A percentile compares a stretch with the other conserved stretches of the same genome.
phyloP scores from a whole-genome alignment of 2,888 invertebrate genomes.

The Drosophila birchii region DNA sequence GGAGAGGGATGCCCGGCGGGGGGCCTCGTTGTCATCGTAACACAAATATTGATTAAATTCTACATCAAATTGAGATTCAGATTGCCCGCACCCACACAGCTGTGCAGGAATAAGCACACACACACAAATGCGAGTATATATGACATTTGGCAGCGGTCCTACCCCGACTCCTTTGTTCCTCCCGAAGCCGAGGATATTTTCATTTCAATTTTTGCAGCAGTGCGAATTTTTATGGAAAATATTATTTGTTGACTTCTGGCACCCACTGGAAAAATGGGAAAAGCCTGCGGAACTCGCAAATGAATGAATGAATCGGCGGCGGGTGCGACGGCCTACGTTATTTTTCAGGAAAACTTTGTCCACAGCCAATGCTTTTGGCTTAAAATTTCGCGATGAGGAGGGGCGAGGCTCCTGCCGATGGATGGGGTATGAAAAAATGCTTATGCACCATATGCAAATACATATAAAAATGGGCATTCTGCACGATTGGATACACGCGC shows the following conservation, averaged over 20 bases:
- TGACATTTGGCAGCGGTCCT: constrained; percentile 19
- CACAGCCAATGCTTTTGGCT: constrained; percentile 49
- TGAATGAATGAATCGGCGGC: constrained; percentile 43
- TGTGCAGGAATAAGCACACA: constrained; percentile 9
- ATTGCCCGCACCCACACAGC: constrained; percentile 16
- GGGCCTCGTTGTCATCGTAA: constrained; percentile 45
- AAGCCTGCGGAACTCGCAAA: constrained; percentile 34
- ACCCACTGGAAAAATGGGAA: constrained; percentile 40
- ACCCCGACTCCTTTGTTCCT: neutral
- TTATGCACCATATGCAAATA: constrained; percentile 76
- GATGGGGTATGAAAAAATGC: constrained; percentile 65
- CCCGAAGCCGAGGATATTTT: constrained; percentile 58
- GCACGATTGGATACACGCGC: constrained; percentile 66
- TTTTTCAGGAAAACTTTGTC: constrained; percentile 56
- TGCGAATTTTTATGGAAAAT: constrained; percentile 74
- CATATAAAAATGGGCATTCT: constrained; percentile 70
- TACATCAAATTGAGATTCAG: constrained; percentile 69
- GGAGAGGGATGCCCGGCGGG: constrained; percentile 18
- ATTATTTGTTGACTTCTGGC: constrained; percentile 80
- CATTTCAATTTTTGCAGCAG: constrained; percentile 65
- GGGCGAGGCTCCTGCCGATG: constrained; percentile 16
- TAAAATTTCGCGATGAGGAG: constrained; percentile 43
- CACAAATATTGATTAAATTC: constrained; percentile 70
- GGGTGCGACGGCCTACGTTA: constrained; percentile 28
- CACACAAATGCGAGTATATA: neutral